Base-by-base conservation (phyloP, 2,113 vertebrate genomes). In the Ophthalmolycus amberensis region DNA sequence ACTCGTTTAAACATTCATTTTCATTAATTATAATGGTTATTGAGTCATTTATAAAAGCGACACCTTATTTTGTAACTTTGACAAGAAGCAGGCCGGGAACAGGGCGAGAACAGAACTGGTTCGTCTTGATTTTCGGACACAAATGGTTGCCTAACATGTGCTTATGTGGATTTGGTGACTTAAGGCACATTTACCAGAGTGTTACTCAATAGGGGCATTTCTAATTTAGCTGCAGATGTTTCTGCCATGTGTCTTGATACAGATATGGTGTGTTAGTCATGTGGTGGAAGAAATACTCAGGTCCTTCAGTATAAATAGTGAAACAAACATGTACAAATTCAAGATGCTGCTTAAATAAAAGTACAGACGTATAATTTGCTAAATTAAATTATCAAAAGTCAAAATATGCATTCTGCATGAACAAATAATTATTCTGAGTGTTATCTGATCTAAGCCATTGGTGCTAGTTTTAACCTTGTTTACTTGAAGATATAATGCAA, bases 71-170 rank as follows among this genome's bases (percentile, higher is more conserved):
- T 72, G 9, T 10, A 48, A 14, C 12, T 42, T 40, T 32, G 5
- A 44, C 3, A 58, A 62, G 32, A 44, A 22, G 6, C 5, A 8
- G 25, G 7, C 56, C 6, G 11, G 18, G 9, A 77, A 7, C 7
- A 18, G 9, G 52, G n/a, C 9, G 12, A 42, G 18, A 58, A 52
- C 11, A 71, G 34, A 72, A 68, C 34, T 5, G 22, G 40, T 65
- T 71, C 3, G 25, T 59, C 38, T 67, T 60, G 15, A 67, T 54
- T 72, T 71, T 76, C 5, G 25, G 22, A 44, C 22, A 58, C 27
- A 82, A 46, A 37, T 37, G 60, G 54, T 14, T 71, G 59, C 22
- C 16, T 38, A 40, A 59, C 3, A 46, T 71, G 62, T 64, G 27
- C 25, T 70, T 6, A 20, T 34, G 20, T 70, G 5, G 16, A 56